phyloP scores from a whole-genome alignment of 35 echinoderm and acorn worm species.

The Hemicentrotus pulcherrimus region DNA sequence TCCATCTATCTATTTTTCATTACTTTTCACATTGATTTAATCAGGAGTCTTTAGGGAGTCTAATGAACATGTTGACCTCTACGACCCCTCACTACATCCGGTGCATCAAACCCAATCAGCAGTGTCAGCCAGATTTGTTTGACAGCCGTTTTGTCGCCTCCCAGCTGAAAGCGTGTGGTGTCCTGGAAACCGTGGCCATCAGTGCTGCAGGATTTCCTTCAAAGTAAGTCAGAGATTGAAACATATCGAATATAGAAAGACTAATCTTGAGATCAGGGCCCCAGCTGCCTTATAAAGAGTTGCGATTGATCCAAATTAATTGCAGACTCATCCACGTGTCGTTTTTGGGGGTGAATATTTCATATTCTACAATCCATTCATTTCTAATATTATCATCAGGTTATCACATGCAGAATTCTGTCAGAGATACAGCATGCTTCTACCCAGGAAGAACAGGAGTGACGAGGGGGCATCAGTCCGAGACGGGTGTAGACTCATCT shows the following conservation, averaged over 20 bases:
- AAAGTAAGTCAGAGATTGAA: conserved; percentile 67
- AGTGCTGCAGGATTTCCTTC: conserved; percentile 85
- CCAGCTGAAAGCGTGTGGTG: conserved; percentile 94
- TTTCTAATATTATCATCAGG: conserved; percentile 46
- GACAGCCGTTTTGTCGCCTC: conserved; percentile 69
- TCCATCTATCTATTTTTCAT: not conserved
- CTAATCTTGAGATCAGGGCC: too few relatives aligned
- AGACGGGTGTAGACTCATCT: conserved; percentile 54
- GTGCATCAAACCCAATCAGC: conserved; percentile 87
- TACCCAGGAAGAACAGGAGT: not conserved
- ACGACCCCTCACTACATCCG: conserved; percentile 92
- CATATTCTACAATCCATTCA: not conserved
- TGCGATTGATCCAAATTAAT: too few relatives aligned
- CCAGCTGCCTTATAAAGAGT: too few relatives aligned
- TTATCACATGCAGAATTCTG: conserved; percentile 69
- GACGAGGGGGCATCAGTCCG: not conserved
- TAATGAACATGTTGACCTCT: conserved; percentile 65
- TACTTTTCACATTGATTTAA: not conserved
- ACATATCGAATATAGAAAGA: too few relatives aligned
- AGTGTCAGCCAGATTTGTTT: conserved; percentile 72
- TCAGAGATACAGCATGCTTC: conserved; percentile 60
- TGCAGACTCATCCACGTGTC: too few relatives aligned
- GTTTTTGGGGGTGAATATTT: too few relatives aligned
- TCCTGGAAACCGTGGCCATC: conserved; percentile 90
- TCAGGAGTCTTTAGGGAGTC: conserved; percentile 85